Conservation (phyloP, 2,113 vertebrate species). For the Bagarius yarrelli region DNA sequence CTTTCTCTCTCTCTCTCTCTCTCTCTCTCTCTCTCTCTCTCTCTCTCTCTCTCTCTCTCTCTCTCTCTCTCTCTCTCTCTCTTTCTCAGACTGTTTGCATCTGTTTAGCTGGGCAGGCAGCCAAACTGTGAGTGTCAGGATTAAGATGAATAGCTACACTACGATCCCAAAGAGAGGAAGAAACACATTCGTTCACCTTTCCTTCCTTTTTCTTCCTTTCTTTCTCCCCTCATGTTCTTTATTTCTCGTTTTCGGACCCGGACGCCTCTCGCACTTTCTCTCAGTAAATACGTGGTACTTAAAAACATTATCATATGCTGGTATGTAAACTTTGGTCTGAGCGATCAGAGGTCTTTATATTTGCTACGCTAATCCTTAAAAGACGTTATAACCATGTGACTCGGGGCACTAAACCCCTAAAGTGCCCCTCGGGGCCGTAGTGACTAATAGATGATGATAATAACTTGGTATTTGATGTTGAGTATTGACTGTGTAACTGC, state of each 20-base stretch:
- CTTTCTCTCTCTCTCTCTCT: background rate
- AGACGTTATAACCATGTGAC: slow-evolving; percentile 1
- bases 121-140: slow-evolving; percentile 58
- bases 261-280: slow-evolving; percentile 34
- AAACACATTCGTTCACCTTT: slow-evolving; percentile 59
- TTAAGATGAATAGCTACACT: slow-evolving; percentile 61
- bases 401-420: background rate
- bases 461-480: background rate
- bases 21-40: background rate
- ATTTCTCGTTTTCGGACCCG: background rate
- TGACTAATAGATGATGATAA: background rate
- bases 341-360: background rate
- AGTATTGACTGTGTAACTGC: background rate
- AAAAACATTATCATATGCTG: slow-evolving; percentile 15
- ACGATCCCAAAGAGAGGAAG: slow-evolving; percentile 57
- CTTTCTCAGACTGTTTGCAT: slow-evolving; percentile 54
- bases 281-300: slow-evolving; percentile 57
- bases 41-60: slow-evolving; percentile 1
- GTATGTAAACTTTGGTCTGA: slow-evolving; percentile 2
- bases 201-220: slow-evolving; percentile 35
- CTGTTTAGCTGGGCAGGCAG: slow-evolving; percentile 59
- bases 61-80: slow-evolving; percentile 24
- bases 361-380: background rate
- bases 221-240: background rate
- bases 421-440: slow-evolving; percentile 16